phyloP scores from a whole-genome alignment of 2,888 invertebrate genomes.

The Epistrophe eligans region DNA sequence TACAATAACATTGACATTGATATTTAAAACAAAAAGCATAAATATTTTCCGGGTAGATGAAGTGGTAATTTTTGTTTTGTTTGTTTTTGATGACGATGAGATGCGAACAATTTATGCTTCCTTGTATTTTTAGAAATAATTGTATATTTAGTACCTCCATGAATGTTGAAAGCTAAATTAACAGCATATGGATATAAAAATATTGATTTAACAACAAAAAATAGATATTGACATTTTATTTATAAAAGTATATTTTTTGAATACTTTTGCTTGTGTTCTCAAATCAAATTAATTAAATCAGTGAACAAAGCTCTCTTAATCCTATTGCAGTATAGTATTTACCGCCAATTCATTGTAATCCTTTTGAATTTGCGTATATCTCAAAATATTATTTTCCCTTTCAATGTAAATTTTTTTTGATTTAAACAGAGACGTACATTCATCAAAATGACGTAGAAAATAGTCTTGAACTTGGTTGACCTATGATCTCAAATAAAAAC shows the following conservation, averaged over 20 bases:
- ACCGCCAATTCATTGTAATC: no score
- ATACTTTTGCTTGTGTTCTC: no score
- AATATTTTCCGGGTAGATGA: constrained; percentile 45
- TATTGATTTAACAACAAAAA: not conserved
- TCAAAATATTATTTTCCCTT: no score
- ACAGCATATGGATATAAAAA: not conserved
- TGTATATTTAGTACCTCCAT: not conserved
- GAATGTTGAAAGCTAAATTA: not conserved
- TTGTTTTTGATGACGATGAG: not conserved
- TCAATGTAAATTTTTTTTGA: no score
- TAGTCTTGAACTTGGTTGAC: not conserved
- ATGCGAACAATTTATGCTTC: not conserved
- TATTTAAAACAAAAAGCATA: not conserved
- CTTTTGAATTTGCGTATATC: no score
- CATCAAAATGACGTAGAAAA: not conserved
- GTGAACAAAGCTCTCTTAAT: no score
- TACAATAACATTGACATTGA: constrained; percentile 40
- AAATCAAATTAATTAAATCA: no score
- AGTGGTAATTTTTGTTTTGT: constrained; percentile 18
- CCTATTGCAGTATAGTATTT: no score
- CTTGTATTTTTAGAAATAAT: not conserved
- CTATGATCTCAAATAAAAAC: not conserved
- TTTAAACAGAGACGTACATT: no score
- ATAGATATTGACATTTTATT: no score
- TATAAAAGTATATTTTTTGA: no score